Evolutionary conservation across 2,113 vertebrate genomes (phyloP), one percentile per base, ranked within the genome.

Genomic region (Psilopogon haemacephalus): DNA sequence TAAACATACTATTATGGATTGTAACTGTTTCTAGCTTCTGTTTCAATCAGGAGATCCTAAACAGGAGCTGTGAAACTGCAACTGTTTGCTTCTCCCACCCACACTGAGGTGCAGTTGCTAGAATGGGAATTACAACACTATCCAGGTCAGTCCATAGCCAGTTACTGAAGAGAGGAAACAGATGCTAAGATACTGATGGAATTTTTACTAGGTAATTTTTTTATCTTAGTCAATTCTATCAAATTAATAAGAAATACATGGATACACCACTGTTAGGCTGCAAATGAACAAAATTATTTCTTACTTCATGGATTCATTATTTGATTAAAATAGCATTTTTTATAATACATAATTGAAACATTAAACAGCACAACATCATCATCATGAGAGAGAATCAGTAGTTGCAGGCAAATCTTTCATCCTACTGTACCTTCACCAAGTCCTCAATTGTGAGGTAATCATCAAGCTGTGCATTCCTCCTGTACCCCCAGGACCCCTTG

Each of bases 401-500:
- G 58, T 1, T 42, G 32, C 35, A 67, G 11, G 42, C 54, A 62
- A 59, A 33, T 11, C 6, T 67, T 32, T 59, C 63, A 38, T 37
- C 84, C 54, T 23, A 46, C 19, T 6, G 46, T 97, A 99, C 99
- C 97, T 97, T 92, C 65, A 99, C 97, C 59, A 99, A 83, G 75
- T 98, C 96, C 97, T 98, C 95, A 8, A 97, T 97, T 18, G 97
- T 92, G 63, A 99, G 97, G 93, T 98, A 99, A 89, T 99, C 99
- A 0, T 56, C 69, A 8, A 99, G 97, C 8, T 62, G 87, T 12
- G 99, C 98, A 0, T 99, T 95, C 80, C 99, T 97, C 86, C 99
- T 97, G 95, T 98, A 99, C 7, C 99, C 98, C 99, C 99, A 99
- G 2, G 99, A 99, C 60, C 60, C 42, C 63, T 85, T 97, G 97